Conservation (phyloP, 2,888 invertebrate genomes). For the Schizotus pectinicornis region DNA sequence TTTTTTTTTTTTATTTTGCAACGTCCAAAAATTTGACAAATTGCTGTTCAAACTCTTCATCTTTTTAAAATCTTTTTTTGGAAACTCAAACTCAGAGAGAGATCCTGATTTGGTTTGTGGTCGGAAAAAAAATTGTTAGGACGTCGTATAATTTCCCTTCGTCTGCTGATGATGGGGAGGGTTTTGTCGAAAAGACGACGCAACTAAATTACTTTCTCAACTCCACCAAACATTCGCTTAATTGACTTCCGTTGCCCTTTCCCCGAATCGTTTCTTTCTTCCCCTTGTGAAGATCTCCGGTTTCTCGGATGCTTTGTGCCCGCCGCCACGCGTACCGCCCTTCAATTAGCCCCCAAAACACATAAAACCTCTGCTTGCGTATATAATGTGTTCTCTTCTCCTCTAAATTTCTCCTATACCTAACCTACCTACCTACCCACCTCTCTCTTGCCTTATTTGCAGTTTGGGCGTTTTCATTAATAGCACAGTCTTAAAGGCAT, state of each 20-base stretch:
- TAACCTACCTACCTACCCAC: constrained; percentile 18
- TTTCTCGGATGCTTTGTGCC: not conserved
- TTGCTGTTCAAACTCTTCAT: too few species aligned
- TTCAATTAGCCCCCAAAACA: constrained; percentile 26
- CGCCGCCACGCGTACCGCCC: not conserved
- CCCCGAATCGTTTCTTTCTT: constrained; percentile 12
- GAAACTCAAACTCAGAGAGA: too few species aligned
- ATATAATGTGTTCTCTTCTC: constrained; percentile 5
- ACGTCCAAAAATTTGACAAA: too few species aligned
- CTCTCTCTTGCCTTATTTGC: constrained; percentile 19
- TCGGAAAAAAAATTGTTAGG: too few species aligned
- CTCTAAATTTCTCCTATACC: constrained; percentile 19
- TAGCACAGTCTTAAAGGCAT: constrained; percentile 46
- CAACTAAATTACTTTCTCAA: not conserved
- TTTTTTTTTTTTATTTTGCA: too few species aligned
- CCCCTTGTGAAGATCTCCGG: not conserved
- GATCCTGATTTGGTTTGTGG: too few species aligned
- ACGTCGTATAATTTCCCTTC: too few species aligned
- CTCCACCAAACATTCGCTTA: too few species aligned
- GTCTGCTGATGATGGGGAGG: too few species aligned
- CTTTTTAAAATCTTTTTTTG: too few species aligned
- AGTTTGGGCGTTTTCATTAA: constrained; percentile 42
- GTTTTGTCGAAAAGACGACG: too few species aligned
- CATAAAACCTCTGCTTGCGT: constrained; percentile 22
- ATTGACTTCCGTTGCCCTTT: too few species aligned